Conservation (phyloP, 2,888 invertebrate species). For the Trichacis sp. region DNA sequence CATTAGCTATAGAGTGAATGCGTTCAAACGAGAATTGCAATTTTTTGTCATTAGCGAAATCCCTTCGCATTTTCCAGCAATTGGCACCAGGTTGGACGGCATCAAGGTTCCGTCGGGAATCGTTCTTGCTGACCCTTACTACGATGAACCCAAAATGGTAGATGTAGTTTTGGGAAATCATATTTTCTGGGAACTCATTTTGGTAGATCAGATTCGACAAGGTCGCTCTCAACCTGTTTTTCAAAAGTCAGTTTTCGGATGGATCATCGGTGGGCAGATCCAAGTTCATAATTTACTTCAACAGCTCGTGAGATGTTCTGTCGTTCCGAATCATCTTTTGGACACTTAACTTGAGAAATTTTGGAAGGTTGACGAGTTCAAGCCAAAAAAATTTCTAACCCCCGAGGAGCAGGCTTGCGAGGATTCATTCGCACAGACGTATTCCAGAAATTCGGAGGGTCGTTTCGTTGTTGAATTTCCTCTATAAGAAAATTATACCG, state of each 20-base stretch:
- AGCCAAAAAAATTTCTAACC: background rate
- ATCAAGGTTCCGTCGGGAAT: conserved; percentile 8
- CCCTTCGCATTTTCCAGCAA: background rate
- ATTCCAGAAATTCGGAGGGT: conserved; percentile 26
- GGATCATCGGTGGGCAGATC: conserved; percentile 32
- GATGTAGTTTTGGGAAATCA: conserved; percentile 8
- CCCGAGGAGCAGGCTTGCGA: conserved; percentile 41
- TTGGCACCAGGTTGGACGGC: background rate
- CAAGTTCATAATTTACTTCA: background rate
- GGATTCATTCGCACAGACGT: conserved; percentile 26
- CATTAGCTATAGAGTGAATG: too few species aligned
- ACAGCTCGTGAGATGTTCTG: too few species aligned
- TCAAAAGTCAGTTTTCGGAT: conserved; percentile 39
- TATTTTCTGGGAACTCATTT: conserved; percentile 7
- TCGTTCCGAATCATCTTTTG: background rate
- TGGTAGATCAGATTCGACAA: conserved; percentile 5
- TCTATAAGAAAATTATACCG: conserved; percentile 5
- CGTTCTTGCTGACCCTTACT: conserved; percentile 4
- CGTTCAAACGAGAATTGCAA: background rate
- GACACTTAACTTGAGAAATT: background rate
- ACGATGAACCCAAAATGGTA: background rate
- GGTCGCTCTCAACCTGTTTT: conserved; percentile 14
- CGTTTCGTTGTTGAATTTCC: conserved; percentile 20
- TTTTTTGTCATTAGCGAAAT: background rate
- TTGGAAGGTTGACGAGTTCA: background rate